Evolutionary conservation across 2,797 vertebrate genomes (phyloP), one percentile per base, ranked within the genome.

Genomic region (Anomalospiza imberbis): DNA sequence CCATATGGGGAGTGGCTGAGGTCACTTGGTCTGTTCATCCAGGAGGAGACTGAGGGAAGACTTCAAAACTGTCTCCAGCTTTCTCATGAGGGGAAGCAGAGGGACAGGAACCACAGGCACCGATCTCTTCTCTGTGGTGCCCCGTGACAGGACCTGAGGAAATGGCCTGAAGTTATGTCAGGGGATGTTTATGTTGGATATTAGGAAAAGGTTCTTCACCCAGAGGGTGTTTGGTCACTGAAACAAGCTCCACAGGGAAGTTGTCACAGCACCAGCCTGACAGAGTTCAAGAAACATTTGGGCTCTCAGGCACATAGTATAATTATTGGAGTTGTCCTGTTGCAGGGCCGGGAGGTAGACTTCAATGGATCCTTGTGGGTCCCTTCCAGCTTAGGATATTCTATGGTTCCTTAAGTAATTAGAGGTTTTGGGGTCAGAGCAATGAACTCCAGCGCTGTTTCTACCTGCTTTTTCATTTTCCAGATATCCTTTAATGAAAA

Each of bases 401-500:
- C 22, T 36, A 12, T 44, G n/a, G 51, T 51, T 36, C 29, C 47
- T 76, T 40, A 68, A 29, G 38, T 42, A 48, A 85, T 82, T 76
- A 83, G 79, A 82, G 18, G 32, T 29, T 90, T 84, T 40, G 55
- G 40, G 67, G 48, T 91, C 80, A 81, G 50, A 80, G 50, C 63
- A 94, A 65, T 66, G 61, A 63, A 16, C 11, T 61, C 42, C 88
- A 72, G 48, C 88, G 72, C 75, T 58, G 48, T 93, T 95, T 94
- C 76, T 92, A 26, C 71, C 44, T 55, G 22, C 62, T 57, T n/a
- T 45, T 55, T 96, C 16, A 3, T 89, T 85, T 93, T 94, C 77
- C 42, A 58, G 47, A 62, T 89, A 95, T 55, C 20, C 53, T 85
- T 87, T 83, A 89, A 91, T 74, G 76, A 71, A 81, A 88, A 83